These are phyloP conservation scores for Spheniscus humboldti DNA, from an alignment of 2,797 vertebrate genomes.

Conservation along the genomic window DNA sequence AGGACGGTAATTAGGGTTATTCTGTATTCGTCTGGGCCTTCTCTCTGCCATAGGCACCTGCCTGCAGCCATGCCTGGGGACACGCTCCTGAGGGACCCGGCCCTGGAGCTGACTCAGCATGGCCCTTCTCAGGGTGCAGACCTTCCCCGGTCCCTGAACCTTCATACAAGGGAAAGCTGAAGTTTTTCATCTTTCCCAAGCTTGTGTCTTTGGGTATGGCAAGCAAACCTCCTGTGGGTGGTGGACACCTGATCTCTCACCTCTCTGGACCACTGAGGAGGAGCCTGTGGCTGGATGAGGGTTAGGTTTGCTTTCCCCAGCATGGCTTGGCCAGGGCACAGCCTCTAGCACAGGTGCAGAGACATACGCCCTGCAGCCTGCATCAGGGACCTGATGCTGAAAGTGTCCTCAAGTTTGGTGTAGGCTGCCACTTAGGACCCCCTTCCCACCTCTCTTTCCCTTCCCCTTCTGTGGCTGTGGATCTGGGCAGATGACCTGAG, in stretches of 20 bases:
- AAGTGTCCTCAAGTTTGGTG: neutral
- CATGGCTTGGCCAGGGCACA: neutral
- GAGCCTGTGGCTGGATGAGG: neutral
- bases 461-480: neutral
- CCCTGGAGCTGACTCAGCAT: neutral
- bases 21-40: neutral
- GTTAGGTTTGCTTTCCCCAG: neutral
- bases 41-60: neutral
- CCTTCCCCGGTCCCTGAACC: neutral
- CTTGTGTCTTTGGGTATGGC: neutral
- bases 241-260: neutral
- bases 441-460: neutral
- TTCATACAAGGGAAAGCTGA: neutral
- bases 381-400: neutral
- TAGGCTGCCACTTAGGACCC: neutral
- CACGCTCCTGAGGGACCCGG: neutral
- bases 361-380: neutral
- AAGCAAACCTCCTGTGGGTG: neutral
- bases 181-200: neutral
- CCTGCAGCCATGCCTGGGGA: neutral
- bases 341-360: neutral
- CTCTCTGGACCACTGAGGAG: neutral
- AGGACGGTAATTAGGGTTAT: neutral
- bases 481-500: neutral
- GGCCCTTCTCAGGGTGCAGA: neutral